Evolutionary conservation across 1,140 invertebrate genomes (phyloP).

Genomic region (Ceratosolen fusciceps): DNA sequence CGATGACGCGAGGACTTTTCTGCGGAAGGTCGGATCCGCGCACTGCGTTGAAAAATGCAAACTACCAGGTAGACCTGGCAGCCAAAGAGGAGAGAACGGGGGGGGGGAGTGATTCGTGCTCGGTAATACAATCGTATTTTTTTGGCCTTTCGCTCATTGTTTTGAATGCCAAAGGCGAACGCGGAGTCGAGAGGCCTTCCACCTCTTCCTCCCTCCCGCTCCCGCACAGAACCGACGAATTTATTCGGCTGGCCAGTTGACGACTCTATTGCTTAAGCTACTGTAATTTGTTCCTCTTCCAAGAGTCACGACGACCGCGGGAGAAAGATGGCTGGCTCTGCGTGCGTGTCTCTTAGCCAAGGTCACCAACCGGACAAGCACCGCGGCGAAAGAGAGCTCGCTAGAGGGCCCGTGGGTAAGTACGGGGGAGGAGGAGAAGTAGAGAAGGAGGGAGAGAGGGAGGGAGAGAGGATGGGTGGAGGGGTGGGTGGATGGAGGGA

Average conservation of each 20-base stretch:
- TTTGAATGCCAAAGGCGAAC: neutral
- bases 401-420: too few relatives aligned
- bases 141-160: slow-evolving; percentile 15
- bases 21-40: neutral
- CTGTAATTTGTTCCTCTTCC: neutral
- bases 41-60: slow-evolving; percentile 2
- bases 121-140: slow-evolving; percentile 24
- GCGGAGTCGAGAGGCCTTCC: neutral
- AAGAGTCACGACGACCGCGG: neutral
- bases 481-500: too few relatives aligned
- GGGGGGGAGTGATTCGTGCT: slow-evolving; percentile 9
- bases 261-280: neutral
- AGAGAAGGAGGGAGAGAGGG: neutral
- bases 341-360: slow-evolving; percentile 11
- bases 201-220: neutral
- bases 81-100: too few relatives aligned
- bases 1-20: neutral
- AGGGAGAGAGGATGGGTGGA: neutral
- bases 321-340: too few relatives aligned
- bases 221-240: slow-evolving; percentile 1
- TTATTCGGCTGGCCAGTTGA: neutral
- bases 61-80: neutral
- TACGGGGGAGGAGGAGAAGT: too few relatives aligned
- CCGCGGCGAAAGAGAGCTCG: neutral
- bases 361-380: slow-evolving; percentile 44